Percentiles rank a stretch among this genome's conserved stretches.
These are phyloP conservation scores for Mastigias papua DNA, from an alignment of 30 jellyfish, hydroid and myxozoan species.

Conservation along the genomic window DNA sequence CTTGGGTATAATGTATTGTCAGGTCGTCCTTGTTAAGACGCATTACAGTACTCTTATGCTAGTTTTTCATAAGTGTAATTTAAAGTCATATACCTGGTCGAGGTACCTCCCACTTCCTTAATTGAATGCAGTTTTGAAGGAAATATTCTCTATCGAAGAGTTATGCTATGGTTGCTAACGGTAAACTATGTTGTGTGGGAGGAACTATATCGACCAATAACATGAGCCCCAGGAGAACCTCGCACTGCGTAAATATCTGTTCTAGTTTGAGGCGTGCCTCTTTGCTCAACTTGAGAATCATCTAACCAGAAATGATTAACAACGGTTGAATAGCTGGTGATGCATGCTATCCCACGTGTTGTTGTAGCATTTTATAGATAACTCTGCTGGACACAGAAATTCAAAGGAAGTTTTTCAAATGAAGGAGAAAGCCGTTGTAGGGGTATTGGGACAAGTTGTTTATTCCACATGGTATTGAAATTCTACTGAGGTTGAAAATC, in stretches of 20 bases:
- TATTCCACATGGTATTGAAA: too few species aligned
- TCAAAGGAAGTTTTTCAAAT: not conserved
- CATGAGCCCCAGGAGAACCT: not conserved
- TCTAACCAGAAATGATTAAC: not conserved
- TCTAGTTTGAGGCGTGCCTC: not conserved
- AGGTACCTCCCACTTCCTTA: not conserved
- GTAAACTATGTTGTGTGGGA: constrained; percentile 14
- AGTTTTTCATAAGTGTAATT: not conserved
- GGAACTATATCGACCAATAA: not conserved
- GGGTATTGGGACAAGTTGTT: constrained; percentile 3
- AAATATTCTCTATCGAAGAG: not conserved
- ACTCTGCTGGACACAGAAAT: not conserved
- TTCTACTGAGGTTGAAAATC: too few species aligned
- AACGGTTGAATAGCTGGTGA: not conserved
- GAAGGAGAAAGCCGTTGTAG: not conserved
- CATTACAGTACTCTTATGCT: not conserved
- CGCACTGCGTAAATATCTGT: not conserved
- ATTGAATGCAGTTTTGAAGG: not conserved
- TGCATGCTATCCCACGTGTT: constrained; percentile 1
- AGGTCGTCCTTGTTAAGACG: not conserved
- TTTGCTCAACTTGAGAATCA: not conserved
- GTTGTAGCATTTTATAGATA: not conserved
- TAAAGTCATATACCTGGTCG: not conserved
- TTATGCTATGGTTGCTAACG: not conserved
- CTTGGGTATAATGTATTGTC: not conserved